A percentile compares a stretch with the other conserved stretches of the same genome.
phyloP scores from a whole-genome alignment of 2,797 vertebrate species.

The Siniperca undulata region DNA sequence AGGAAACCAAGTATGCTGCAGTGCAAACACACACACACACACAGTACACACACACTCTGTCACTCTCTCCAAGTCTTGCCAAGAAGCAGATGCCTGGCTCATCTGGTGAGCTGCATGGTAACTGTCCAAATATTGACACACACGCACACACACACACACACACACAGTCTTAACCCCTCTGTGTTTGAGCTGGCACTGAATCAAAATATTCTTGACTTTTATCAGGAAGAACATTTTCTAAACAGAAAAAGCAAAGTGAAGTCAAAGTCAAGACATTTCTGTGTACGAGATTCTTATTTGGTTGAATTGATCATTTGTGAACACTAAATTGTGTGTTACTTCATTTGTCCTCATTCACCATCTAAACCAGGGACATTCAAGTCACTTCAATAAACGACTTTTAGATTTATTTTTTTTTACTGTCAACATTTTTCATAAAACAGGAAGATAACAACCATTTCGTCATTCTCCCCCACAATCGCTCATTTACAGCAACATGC shows the following conservation, averaged over 20 bases:
- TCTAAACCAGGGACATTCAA: background rate
- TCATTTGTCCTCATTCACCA: background rate
- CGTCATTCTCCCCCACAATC: background rate
- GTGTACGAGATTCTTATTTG: background rate
- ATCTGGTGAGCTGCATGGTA: conserved; percentile 80
- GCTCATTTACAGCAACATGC: conserved; percentile 5
- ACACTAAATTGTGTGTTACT: background rate
- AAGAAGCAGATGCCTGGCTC: conserved; percentile 82
- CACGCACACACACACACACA: conserved; percentile 44
- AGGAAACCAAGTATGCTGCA: conserved; percentile 37
- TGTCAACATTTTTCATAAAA: background rate
- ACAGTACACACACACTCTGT: conserved; percentile 28
- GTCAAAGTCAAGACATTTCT: background rate
- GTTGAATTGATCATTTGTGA: background rate
- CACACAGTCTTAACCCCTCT: conserved; percentile 62
- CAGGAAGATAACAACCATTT: background rate
- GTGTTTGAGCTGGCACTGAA: conserved; percentile 34
- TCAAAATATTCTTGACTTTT: background rate
- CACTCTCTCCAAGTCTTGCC: conserved; percentile 62
- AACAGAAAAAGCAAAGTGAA: background rate
- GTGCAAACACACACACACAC: conserved; percentile 31
- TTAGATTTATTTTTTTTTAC: background rate
- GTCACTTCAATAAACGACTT: background rate
- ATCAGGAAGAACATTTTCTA: background rate
- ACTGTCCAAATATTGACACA: conserved; percentile 82